A percentile compares a stretch with the other conserved stretches of the same genome.
phyloP scores from a whole-genome alignment of 2,113 vertebrate species.

The Cyphomyrus plagiostoma region DNA sequence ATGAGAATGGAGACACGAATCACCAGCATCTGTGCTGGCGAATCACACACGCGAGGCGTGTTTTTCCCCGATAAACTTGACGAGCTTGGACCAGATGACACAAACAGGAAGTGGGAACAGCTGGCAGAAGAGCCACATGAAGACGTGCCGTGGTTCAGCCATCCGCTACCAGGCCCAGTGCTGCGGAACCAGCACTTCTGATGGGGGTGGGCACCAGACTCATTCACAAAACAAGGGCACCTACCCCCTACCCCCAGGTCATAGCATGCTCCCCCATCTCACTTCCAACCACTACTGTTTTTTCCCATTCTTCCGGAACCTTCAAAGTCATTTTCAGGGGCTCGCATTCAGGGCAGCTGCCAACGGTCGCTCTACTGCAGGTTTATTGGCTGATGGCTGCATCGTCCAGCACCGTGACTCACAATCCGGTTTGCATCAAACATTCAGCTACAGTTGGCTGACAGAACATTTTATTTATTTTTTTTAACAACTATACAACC shows the following conservation, averaged over 20 bases:
- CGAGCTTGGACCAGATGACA: constrained; percentile 26
- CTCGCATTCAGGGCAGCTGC: not conserved
- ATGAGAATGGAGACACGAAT: not conserved
- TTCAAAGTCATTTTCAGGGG: not conserved
- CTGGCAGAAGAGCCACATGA: constrained; percentile 22
- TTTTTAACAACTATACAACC: not conserved
- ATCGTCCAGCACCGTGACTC: not conserved
- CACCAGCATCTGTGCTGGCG: constrained; percentile 20
- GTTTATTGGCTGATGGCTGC: not conserved
- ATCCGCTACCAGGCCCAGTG: not conserved
- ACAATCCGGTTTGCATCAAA: not conserved
- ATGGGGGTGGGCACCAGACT: not conserved
- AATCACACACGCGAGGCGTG: constrained; percentile 15
- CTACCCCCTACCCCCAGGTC: not conserved
- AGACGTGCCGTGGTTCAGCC: constrained; percentile 5
- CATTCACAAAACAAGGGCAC: not conserved
- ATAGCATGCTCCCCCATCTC: not conserved
- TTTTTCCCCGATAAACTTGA: constrained; percentile 17
- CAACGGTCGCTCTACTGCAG: not conserved
- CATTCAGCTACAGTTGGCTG: not conserved
- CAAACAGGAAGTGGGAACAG: constrained; percentile 35
- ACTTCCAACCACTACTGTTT: not conserved
- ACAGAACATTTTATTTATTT: not conserved
- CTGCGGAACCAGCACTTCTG: not conserved
- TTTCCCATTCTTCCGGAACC: not conserved